Conservation (phyloP, 2,797 vertebrate species). For the Diceros bicornis region DNA sequence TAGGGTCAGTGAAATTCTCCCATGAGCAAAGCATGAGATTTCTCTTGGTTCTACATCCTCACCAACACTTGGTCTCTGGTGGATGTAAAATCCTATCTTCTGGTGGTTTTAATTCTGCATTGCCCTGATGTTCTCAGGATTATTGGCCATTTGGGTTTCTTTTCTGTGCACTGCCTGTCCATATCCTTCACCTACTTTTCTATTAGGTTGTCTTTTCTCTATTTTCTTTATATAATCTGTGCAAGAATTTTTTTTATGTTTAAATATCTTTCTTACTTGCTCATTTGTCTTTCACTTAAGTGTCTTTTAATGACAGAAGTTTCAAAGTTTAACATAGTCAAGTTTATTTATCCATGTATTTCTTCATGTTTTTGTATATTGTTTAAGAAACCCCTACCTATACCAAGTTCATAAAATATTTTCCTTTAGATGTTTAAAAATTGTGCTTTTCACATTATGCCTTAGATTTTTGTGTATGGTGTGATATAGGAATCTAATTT, state of each 20-base stretch:
- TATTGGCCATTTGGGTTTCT: not conserved
- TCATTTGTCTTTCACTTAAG: not conserved
- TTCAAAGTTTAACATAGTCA: slow-evolving; percentile 34
- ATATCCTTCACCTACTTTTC: slow-evolving; percentile 18
- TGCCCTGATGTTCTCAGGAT: not conserved
- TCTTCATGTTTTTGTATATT: not conserved
- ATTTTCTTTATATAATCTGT: not conserved
- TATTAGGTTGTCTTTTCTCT: not conserved
- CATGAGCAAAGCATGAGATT: not conserved
- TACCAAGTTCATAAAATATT: slow-evolving; percentile 23
- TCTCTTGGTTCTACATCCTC: not conserved
- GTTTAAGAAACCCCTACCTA: slow-evolving; percentile 17
- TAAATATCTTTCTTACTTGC: not conserved
- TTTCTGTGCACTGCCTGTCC: not conserved
- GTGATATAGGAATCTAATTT: not conserved
- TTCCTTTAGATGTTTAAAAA: slow-evolving; percentile 49
- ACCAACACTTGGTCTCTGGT: not conserved
- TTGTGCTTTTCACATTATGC: not conserved
- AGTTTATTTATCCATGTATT: not conserved
- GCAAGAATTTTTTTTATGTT: not conserved
- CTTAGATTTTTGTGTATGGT: not conserved
- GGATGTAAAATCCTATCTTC: not conserved
- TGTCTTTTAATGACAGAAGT: not conserved
- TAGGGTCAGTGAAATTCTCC: not conserved
- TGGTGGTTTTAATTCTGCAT: not conserved